Percentiles rank a stretch among this genome's conserved stretches.
phyloP scores from a whole-genome alignment of 37 sponge, comb jelly and placozoan species.

The Geodia barretti region DNA sequence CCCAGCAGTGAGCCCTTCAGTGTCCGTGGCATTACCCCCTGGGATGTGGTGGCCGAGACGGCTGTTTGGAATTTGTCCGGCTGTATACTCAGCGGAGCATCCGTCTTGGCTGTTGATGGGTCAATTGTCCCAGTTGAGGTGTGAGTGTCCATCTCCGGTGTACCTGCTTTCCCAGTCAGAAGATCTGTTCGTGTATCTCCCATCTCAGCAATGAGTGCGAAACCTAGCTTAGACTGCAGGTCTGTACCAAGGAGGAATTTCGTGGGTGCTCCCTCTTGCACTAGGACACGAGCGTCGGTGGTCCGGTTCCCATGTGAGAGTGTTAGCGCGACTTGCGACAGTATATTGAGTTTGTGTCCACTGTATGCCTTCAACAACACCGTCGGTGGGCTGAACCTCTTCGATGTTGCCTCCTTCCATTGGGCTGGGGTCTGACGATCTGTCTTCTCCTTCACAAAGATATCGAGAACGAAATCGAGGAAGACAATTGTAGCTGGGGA shows the following conservation, averaged over 20 bases:
- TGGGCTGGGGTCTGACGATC: background rate
- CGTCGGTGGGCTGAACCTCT: background rate
- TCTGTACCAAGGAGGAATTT: constrained; percentile 19
- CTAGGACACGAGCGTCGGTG: background rate
- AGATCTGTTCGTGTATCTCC: background rate
- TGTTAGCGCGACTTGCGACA: background rate
- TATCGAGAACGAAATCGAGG: background rate
- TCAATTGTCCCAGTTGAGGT: too few relatives aligned
- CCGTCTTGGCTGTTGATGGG: background rate
- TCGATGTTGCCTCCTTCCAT: background rate
- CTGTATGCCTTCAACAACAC: background rate
- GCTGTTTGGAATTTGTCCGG: background rate
- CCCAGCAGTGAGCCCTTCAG: too few relatives aligned
- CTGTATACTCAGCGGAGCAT: background rate
- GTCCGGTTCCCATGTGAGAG: constrained; percentile 1
- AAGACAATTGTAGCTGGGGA: background rate
- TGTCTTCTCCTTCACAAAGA: background rate
- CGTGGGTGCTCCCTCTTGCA: constrained; percentile 20
- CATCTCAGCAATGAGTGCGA: background rate
- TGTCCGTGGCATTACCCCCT: too few relatives aligned
- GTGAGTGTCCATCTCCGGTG: too few relatives aligned
- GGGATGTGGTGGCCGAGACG: background rate
- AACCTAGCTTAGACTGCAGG: constrained; percentile 3
- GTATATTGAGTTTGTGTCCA: background rate
- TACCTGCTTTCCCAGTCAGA: background rate